Base-by-base conservation (phyloP, 1,140 invertebrate species). In the Tribolium castaneum region DNA sequence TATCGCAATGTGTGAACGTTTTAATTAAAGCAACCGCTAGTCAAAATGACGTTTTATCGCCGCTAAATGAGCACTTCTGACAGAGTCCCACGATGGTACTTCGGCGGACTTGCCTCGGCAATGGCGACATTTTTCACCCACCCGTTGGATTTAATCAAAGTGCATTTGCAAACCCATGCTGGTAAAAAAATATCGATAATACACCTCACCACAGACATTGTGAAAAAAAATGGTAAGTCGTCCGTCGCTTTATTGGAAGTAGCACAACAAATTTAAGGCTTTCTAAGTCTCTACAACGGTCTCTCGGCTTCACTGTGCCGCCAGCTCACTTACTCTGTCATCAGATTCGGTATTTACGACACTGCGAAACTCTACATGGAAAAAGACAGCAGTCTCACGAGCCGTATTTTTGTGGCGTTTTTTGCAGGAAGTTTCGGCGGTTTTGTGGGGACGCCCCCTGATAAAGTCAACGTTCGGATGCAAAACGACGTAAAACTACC, bases 381-480 rank as follows among this genome's bases (percentile, higher is more conserved):
- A n/a, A 66, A 66, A 35, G 59, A 66, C 30, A 84, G 86, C 51
- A 87, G 93, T 82, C 94, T 96, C 85, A 87, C 89, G 77, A 88
- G 93, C 81, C 92, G 93, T 85, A 92, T 96, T 35, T 83, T 90
- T 4, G 83, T 98, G 13, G 98, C 98, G 56, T 96, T 94, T 13
- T 77, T 93, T 19, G 93, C 95, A 6, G 98, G 98, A 5, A 93
- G 95, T 49, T 90, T 90, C 75, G 98, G 97, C 50, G 97, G 96
- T 35, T 90, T 98, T 84, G 91, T 98, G 52, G 95, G 96, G 0
- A 96, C 96, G 52, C 98, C 98, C 10, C 96, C 94, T 19, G 98
- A 99, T 90, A 91, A 99, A 87, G 92, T 99, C 56, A 99, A 99
- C 89, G 98, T 99, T 9, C 90, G 96, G 81, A 99, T 99, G 98